These are phyloP conservation scores for Meloidogyne exigua DNA, from an alignment of 1,140 invertebrate genomes.

Conservation along the genomic window DNA sequence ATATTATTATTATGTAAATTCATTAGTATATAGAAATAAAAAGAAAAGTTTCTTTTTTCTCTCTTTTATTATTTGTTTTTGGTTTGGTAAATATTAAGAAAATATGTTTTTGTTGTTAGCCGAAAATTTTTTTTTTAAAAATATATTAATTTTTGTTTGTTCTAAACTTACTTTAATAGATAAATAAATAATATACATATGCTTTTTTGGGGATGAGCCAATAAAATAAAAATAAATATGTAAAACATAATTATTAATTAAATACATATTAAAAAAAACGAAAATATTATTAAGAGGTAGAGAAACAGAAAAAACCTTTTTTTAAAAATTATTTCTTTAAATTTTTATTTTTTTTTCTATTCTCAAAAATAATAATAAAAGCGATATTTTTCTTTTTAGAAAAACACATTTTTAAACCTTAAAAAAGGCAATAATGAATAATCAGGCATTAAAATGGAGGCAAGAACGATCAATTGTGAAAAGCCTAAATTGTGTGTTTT, in stretches of 20 bases:
- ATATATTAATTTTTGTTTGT: not conserved
- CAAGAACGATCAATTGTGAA: constrained; percentile 2
- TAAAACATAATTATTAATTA: too few species aligned
- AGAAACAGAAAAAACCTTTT: too few species aligned
- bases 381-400: not conserved
- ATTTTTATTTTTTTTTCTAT: too few species aligned
- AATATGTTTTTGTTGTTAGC: not conserved
- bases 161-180: not conserved
- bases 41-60: not conserved
- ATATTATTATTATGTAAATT: not conserved
- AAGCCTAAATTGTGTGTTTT: not conserved
- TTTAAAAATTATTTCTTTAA: too few species aligned
- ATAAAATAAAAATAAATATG: not conserved
- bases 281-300: too few species aligned
- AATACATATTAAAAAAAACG: too few species aligned
- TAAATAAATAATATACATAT: too few species aligned
- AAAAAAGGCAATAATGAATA: constrained; percentile 1
- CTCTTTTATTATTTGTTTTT: not conserved
- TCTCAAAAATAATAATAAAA: too few species aligned
- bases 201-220: constrained; percentile 1
- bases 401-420: not conserved
- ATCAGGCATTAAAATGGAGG: constrained; percentile 8
- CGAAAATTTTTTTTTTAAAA: not conserved
- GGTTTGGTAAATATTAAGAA: not conserved
- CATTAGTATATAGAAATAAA: not conserved